A percentile compares a stretch with the other conserved stretches of the same genome.
These are phyloP conservation scores for Macquaria australasica DNA, from an alignment of 2,113 vertebrate species.

Conservation along the genomic window DNA sequence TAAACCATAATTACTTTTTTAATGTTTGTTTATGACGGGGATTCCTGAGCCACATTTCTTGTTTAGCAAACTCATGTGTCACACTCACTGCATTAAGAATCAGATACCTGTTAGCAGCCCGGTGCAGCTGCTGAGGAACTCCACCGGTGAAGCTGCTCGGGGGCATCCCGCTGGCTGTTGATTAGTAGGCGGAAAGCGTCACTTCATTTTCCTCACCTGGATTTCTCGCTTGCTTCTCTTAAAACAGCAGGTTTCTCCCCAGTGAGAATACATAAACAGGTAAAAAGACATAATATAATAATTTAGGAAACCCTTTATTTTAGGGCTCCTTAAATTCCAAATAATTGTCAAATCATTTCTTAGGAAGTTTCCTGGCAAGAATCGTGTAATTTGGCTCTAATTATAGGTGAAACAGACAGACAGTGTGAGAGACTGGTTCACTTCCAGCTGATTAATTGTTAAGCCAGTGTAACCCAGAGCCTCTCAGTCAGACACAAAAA, in stretches of 20 bases:
- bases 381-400: background rate
- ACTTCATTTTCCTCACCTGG: conserved; percentile 8
- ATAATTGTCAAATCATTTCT: background rate
- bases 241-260: background rate
- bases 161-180: background rate
- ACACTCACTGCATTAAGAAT: background rate
- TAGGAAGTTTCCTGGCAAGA: background rate
- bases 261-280: too few relatives aligned
- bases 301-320: background rate
- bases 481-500: background rate
- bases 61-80: background rate
- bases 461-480: background rate
- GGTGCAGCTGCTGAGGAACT: background rate
- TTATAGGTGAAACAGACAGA: background rate
- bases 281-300: background rate
- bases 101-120: background rate
- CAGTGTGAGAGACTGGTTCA: too few relatives aligned
- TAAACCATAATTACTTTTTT: background rate
- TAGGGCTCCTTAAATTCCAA: background rate
- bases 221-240: background rate
- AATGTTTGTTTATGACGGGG: background rate
- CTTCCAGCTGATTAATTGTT: background rate
- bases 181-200: conserved; percentile 8
- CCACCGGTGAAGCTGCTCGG: background rate
- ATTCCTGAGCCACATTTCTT: background rate